Evolutionary conservation across 2,888 invertebrate species (phyloP), one percentile per base, ranked within the genome.

Genomic region (Xylota sylvarum): DNA sequence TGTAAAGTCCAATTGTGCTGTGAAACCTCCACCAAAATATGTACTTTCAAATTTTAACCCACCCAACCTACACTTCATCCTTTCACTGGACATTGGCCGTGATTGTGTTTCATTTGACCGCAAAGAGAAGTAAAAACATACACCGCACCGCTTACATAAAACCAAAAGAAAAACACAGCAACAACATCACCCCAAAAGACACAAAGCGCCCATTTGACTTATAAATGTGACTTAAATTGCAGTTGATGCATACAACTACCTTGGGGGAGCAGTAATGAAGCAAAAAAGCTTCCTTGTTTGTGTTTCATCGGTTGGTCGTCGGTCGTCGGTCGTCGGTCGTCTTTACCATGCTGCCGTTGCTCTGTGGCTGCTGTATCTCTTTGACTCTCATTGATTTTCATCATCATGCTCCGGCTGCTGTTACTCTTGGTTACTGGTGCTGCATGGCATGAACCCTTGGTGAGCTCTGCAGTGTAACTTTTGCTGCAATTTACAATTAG

Each of bases 401-500:
- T 85, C 84, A 85, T 80, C 69, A 55, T 85, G 74, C 69, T 69
- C 43, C 56, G 12, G 84, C 17, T 27, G 60, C 35, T 46, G 65
- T 10, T 50, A n/a, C 35, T 73, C 60, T 23, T 73, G 40, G 17
- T 17, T 27, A n/a, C n/a, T n/a, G n/a, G 10, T 48, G 65, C 23
- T 65, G 43, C 10, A 14, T 62, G 37, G 32, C 62, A 56, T 73
- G 60, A 65, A 80, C 65, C 55, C 12, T 60, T 35, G 58, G 19
- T 14, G 37, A 23, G 32, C 40, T 14, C 27, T 17, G 27, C 55
- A 19, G 19, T 58, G n/a, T 19, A 67, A 67, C 52, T 56, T 79
- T 64, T 5, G 14, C 60, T 76, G 73, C 76, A 85, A 85, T 85
- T 85, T 81, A 85, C 85, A 85, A 85, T 85, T 85, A 85, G 81